These are phyloP conservation scores for Idris sp. DNA, from an alignment of 1,140 invertebrate species.

Conservation along the genomic window DNA sequence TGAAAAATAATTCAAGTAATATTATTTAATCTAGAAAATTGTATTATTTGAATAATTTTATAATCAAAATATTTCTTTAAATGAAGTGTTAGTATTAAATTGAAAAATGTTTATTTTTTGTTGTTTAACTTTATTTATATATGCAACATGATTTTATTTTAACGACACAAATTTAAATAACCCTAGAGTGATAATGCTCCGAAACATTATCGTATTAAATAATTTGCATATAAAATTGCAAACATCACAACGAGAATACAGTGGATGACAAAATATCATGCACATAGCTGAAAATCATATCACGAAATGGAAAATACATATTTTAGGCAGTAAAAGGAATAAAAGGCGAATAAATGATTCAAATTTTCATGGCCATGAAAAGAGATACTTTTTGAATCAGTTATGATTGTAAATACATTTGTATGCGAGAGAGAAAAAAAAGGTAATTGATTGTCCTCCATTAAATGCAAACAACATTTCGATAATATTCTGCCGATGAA, in stretches of 20 bases:
- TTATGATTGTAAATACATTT: conserved; percentile 5
- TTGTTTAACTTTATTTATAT: conserved; percentile 13
- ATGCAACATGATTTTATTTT: no score
- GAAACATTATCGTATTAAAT: conserved; percentile 38
- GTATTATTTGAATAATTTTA: no score
- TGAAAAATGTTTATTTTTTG: conserved; percentile 2
- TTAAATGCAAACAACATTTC: conserved; percentile 1
- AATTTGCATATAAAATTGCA: conserved; percentile 44
- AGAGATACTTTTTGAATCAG: conserved; percentile 12
- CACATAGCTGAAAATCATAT: conserved; percentile 24
- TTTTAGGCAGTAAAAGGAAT: conserved; percentile 16
- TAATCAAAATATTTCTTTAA: no score
- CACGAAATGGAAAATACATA: conserved; percentile 21
- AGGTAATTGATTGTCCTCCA: conserved; percentile 1
- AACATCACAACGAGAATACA: conserved; percentile 22
- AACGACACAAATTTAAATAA: background rate
- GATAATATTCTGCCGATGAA: background rate
- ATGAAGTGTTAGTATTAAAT: no score
- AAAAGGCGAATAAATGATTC: conserved; percentile 23
- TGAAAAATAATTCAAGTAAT: no score
- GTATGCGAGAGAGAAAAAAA: background rate
- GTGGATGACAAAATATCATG: conserved; percentile 37
- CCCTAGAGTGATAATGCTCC: conserved; percentile 26
- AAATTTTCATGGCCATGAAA: background rate
- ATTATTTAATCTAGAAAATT: no score